A percentile compares a stretch with the other conserved stretches of the same genome.
phyloP scores from a whole-genome alignment of 2,113 vertebrate species.

The Donacobius atricapilla region DNA sequence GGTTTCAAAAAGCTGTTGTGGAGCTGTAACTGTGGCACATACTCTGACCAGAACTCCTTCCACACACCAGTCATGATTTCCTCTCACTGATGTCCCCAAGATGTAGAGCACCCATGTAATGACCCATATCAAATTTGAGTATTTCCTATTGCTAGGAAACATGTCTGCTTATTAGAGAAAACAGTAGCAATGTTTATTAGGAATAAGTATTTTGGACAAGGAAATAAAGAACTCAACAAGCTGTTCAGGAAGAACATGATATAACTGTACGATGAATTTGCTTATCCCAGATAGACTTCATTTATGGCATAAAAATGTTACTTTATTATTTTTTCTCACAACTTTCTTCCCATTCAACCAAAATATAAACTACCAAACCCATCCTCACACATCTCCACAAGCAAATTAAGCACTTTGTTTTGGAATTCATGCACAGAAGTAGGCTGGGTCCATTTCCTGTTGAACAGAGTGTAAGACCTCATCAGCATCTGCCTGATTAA shows the following conservation, averaged over 20 bases:
- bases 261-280: neutral
- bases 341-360: neutral
- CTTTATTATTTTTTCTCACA: neutral
- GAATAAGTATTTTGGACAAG: neutral
- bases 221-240: neutral
- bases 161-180: neutral
- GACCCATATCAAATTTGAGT: neutral
- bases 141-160: neutral
- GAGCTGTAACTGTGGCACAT: neutral
- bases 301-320: neutral
- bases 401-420: constrained; percentile 25
- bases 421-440: neutral
- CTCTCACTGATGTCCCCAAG: neutral
- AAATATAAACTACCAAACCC: neutral
- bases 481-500: constrained; percentile 48
- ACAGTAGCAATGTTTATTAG: neutral
- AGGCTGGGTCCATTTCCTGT: constrained; percentile 23
- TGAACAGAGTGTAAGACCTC: constrained; percentile 8
- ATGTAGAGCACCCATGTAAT: neutral
- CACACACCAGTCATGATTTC: neutral
- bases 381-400: neutral
- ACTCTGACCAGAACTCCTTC: neutral
- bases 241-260: neutral
- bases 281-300: neutral
- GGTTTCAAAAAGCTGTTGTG: neutral